Conservation (phyloP, 2,888 invertebrate species). For the Cheilosia variabilis region DNA sequence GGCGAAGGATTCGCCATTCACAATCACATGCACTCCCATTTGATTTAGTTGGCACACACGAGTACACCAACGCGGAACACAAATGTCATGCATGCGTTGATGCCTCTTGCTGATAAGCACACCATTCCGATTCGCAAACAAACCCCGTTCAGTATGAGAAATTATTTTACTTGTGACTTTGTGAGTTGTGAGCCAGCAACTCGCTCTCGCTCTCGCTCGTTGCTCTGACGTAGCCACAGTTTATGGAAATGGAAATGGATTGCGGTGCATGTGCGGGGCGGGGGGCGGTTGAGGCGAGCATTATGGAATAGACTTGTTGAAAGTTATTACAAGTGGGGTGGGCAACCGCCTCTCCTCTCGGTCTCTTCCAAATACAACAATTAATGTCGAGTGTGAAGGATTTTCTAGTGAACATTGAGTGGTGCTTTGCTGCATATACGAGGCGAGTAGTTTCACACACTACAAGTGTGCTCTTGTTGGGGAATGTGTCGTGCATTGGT, state of each 20-base stretch:
- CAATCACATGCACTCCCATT: slow-evolving; percentile 37
- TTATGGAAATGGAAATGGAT: slow-evolving; percentile 14
- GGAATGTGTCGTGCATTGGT: slow-evolving; percentile 40
- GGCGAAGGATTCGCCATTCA: slow-evolving; percentile 25
- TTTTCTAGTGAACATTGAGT: slow-evolving; percentile 61
- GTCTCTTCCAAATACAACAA: slow-evolving; percentile 61
- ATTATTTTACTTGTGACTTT: slow-evolving; percentile 34
- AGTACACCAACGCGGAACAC: slow-evolving; percentile 60
- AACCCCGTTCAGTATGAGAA: slow-evolving; percentile 50
- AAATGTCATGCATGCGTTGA: slow-evolving; percentile 69
- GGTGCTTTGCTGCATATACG: slow-evolving; percentile 35
- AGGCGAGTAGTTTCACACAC: slow-evolving; percentile 52
- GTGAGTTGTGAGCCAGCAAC: too few species aligned
- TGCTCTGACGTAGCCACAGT: slow-evolving; percentile 9
- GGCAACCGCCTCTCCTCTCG: slow-evolving; percentile 29
- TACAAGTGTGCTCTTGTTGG: slow-evolving; percentile 20
- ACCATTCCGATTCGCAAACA: slow-evolving; percentile 61
- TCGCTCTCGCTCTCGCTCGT: too few species aligned
- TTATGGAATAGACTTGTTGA: slow-evolving; percentile 66
- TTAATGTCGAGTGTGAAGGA: slow-evolving; percentile 70
- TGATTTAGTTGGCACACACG: slow-evolving; percentile 46
- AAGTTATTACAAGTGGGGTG: slow-evolving; percentile 63
- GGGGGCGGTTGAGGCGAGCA: slow-evolving; percentile 7
- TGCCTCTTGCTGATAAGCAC: slow-evolving; percentile 64
- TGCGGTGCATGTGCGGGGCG: background rate